Percentiles rank a stretch among this genome's conserved stretches.
phyloP scores from a whole-genome alignment of 2,888 invertebrate genomes.

The Criorhina ranunculi region DNA sequence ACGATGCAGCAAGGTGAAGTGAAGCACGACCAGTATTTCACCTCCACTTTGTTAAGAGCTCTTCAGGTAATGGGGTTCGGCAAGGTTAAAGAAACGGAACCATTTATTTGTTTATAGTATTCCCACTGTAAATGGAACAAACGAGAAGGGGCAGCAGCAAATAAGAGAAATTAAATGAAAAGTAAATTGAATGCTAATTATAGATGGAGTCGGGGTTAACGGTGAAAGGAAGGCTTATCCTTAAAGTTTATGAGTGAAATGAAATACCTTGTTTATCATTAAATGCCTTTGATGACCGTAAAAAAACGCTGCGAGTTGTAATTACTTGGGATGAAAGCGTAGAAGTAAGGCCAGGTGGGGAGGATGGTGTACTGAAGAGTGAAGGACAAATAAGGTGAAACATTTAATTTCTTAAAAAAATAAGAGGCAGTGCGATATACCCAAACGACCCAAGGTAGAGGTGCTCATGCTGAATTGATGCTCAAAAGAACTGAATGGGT shows the following conservation, averaged over 20 bases:
- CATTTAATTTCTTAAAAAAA: too few species aligned
- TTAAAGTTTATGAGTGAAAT: conserved; percentile 4
- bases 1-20: conserved; percentile 35
- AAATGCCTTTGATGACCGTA: conserved; percentile 3
- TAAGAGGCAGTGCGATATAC: too few species aligned
- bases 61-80: conserved; percentile 27
- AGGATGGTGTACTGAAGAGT: too few species aligned
- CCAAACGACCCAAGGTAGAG: too few species aligned
- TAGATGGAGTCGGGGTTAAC: neutral
- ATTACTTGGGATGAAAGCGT: too few species aligned
- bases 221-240: conserved; percentile 3
- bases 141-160: neutral
- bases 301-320: too few species aligned
- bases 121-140: neutral
- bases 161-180: conserved; percentile 43
- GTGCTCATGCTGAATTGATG: too few species aligned
- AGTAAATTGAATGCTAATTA: conserved; percentile 49
- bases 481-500: too few species aligned
- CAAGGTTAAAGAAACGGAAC: conserved; percentile 28
- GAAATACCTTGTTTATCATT: conserved; percentile 4
- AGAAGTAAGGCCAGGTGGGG: too few species aligned
- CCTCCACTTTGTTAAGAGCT: conserved; percentile 10
- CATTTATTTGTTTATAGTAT: conserved; percentile 19
- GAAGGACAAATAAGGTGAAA: too few species aligned
- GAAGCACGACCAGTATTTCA: conserved; percentile 9